These are phyloP conservation scores for Hucho hucho DNA, from an alignment of 2,113 vertebrate genomes.

Conservation along the genomic window DNA sequence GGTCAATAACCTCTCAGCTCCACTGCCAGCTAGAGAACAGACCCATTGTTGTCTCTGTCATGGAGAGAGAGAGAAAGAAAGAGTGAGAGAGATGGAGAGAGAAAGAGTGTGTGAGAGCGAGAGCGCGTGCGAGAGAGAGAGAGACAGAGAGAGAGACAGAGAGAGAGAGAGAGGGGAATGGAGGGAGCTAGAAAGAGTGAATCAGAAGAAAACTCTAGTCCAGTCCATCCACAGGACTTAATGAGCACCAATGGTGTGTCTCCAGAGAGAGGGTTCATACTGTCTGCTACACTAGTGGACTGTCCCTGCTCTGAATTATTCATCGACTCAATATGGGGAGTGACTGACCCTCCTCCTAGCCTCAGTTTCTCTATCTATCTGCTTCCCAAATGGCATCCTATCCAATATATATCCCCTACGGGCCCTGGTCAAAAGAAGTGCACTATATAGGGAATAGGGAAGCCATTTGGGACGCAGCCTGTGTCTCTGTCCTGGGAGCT, in stretches of 20 bases:
- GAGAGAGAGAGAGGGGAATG: background rate
- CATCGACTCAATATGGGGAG: constrained; percentile 7
- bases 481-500: background rate
- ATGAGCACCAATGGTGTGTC: constrained; percentile 8
- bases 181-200: background rate
- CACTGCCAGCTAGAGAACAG: background rate
- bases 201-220: background rate
- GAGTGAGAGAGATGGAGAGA: background rate
- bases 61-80: background rate
- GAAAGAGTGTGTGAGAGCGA: background rate
- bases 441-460: too few relatives aligned
- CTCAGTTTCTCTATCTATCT: too few relatives aligned
- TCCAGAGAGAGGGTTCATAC: constrained; percentile 7
- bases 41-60: constrained; percentile 1
- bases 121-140: background rate
- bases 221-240: constrained; percentile 8
- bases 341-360: background rate
- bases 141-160: too few relatives aligned
- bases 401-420: too few relatives aligned
- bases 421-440: too few relatives aligned
- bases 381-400: too few relatives aligned
- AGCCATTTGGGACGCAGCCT: too few relatives aligned
- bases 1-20: background rate
- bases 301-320: constrained; percentile 4
- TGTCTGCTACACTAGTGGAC: constrained; percentile 2